Evolutionary conservation across 2,888 invertebrate species (phyloP).

Genomic region (Thyatira batis): DNA sequence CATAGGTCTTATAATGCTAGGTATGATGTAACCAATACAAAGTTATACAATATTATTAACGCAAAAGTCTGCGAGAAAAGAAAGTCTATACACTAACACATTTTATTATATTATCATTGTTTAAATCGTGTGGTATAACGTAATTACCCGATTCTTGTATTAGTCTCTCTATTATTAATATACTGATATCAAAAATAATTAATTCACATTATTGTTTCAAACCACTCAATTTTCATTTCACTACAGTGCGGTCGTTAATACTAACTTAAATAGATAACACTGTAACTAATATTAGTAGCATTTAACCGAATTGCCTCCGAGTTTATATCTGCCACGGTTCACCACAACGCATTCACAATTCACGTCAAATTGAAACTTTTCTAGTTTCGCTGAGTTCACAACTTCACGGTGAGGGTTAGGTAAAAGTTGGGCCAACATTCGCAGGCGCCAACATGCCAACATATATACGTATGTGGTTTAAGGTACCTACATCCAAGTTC

Average conservation of each 20-base stretch:
- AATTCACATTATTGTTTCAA: not conserved
- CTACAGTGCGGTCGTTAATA: not conserved
- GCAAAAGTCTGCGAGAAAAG: too few species aligned
- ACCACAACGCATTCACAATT: slow-evolving; percentile 7
- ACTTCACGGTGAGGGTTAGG: slow-evolving; percentile 2
- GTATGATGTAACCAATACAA: too few species aligned
- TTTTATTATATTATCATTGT: too few species aligned
- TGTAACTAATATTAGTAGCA: not conserved
- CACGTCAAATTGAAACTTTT: slow-evolving; percentile 23
- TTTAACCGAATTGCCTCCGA: not conserved
- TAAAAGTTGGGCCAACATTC: not conserved
- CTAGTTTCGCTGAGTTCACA: slow-evolving; percentile 17
- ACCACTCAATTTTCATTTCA: not conserved
- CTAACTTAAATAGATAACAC: not conserved
- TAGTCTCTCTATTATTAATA: too few species aligned
- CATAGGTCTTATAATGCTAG: too few species aligned
- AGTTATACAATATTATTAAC: too few species aligned
- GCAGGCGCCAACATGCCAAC: not conserved
- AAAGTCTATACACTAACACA: too few species aligned
- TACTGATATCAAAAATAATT: too few species aligned
- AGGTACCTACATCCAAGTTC: too few species aligned
- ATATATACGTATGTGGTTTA: not conserved
- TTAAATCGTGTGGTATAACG: too few species aligned
- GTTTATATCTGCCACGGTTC: not conserved
- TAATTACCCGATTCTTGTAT: too few species aligned